A percentile compares a stretch with the other conserved stretches of the same genome.
These are phyloP conservation scores for Pseudomyrmex pallidus DNA, from an alignment of 1,140 invertebrate genomes.

Conservation along the genomic window DNA sequence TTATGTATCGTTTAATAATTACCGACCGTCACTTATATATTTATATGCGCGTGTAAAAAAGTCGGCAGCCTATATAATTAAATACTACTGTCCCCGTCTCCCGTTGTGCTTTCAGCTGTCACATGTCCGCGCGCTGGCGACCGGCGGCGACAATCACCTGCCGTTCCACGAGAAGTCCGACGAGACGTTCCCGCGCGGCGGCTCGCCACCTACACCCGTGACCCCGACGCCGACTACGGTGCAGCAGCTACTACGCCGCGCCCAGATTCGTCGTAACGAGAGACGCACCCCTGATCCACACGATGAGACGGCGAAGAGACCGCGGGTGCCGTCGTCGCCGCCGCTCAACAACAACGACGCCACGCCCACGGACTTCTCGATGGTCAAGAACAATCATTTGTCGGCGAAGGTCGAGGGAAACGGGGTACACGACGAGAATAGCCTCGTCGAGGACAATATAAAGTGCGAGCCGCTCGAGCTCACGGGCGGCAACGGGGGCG, in stretches of 20 bases:
- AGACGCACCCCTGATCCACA: conserved; percentile 87
- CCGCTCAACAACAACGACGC: conserved; percentile 89
- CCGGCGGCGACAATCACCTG: conserved; percentile 85
- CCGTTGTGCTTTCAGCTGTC: conserved; percentile 77
- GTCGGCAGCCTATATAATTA: not conserved
- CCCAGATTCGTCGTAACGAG: conserved; percentile 88
- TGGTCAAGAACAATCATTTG: conserved; percentile 87
- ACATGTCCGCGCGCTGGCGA: conserved; percentile 86
- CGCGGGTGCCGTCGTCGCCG: conserved; percentile 86
- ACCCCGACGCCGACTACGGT: conserved; percentile 87
- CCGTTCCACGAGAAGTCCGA: conserved; percentile 86
- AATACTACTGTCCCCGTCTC: conserved; percentile 10
- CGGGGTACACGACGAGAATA: conserved; percentile 82
- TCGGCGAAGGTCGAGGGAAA: conserved; percentile 85
- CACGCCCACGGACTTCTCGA: conserved; percentile 91
- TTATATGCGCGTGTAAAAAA: not conserved
- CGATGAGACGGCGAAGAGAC: conserved; percentile 86
- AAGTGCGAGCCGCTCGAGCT: conserved; percentile 93
- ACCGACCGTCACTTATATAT: not conserved
- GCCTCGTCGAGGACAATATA: conserved; percentile 87
- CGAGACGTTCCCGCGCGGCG: conserved; percentile 81
- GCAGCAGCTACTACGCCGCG: conserved; percentile 88
- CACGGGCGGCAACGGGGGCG: conserved; percentile 88
- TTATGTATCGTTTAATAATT: conserved; percentile 3
- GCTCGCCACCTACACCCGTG: conserved; percentile 86